Percentiles rank a stretch among this genome's conserved stretches.
These are phyloP conservation scores for Agonopterix subpropinquella DNA, from an alignment of 2,888 invertebrate species.

Conservation along the genomic window DNA sequence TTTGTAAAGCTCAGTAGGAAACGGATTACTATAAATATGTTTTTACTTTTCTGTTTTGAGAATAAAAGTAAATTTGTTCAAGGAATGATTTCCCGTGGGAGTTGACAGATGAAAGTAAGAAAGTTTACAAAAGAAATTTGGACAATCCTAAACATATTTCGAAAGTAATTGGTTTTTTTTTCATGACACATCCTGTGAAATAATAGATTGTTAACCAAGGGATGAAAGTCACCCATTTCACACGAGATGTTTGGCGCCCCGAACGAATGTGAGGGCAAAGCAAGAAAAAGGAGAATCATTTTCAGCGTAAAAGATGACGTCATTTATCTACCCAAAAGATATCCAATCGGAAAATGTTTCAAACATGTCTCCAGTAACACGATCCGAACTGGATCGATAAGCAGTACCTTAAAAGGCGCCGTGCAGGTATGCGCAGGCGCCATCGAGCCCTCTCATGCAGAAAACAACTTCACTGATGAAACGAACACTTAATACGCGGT, in stretches of 20 bases:
- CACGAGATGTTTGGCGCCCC: too few species aligned
- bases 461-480: slow-evolving; percentile 66
- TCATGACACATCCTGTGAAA: too few species aligned
- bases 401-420: slow-evolving; percentile 52
- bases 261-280: too few species aligned
- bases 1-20: slow-evolving; percentile 46
- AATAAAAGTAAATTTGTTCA: slow-evolving; percentile 20
- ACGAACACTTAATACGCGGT: slow-evolving; percentile 64
- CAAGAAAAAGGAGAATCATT: not conserved
- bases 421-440: slow-evolving; percentile 49
- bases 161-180: too few species aligned
- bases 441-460: slow-evolving; percentile 58
- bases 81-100: slow-evolving; percentile 39
- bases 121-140: not conserved
- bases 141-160: too few species aligned
- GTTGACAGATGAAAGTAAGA: slow-evolving; percentile 10
- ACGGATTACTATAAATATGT: slow-evolving; percentile 24
- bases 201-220: too few species aligned
- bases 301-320: slow-evolving; percentile 1
- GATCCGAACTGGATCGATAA: slow-evolving; percentile 52
- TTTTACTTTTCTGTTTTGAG: slow-evolving; percentile 24
- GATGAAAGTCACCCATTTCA: too few species aligned
- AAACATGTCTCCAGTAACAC: slow-evolving; percentile 34
- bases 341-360: slow-evolving; percentile 2
- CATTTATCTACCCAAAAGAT: slow-evolving; percentile 7